Evolutionary conservation across 2,797 vertebrate genomes (phyloP).

Genomic region (Sciurus vulgaris): DNA sequence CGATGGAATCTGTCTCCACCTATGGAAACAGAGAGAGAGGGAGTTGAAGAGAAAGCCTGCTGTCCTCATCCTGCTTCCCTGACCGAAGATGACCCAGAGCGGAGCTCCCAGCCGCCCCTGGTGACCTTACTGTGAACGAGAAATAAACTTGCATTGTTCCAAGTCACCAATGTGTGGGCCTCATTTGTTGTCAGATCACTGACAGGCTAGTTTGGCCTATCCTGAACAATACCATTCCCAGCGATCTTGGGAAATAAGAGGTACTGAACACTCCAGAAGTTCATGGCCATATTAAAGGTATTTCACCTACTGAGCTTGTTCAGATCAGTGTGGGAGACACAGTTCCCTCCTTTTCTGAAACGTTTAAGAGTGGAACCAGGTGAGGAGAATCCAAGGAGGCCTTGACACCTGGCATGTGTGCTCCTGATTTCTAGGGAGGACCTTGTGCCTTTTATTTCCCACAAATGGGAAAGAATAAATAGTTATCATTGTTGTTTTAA

Average conservation of each 20-base stretch:
- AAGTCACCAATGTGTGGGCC: neutral
- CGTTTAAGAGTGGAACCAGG: neutral
- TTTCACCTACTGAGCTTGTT: neutral
- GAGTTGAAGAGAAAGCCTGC: rapidly evolving
- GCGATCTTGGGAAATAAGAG: neutral
- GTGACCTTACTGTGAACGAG: neutral
- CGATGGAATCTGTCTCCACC: too few relatives aligned
- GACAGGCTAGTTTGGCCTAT: neutral
- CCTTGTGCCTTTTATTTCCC: neutral
- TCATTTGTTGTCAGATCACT: neutral
- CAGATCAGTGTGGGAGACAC: neutral
- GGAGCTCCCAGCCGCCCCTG: neutral
- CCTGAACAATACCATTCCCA: neutral
- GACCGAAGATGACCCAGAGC: neutral
- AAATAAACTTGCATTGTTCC: neutral
- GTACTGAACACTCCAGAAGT: neutral
- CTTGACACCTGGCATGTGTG: too few relatives aligned
- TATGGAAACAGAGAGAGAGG: neutral
- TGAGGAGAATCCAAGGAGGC: neutral
- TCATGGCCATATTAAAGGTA: neutral
- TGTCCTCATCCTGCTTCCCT: neutral
- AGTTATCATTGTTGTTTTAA: neutral
- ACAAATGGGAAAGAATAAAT: neutral
- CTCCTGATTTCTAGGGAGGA: neutral
- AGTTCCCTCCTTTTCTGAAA: neutral